These are phyloP conservation scores for Crypturellus undulatus DNA, from an alignment of 2,113 vertebrate species.

Conservation along the genomic window DNA sequence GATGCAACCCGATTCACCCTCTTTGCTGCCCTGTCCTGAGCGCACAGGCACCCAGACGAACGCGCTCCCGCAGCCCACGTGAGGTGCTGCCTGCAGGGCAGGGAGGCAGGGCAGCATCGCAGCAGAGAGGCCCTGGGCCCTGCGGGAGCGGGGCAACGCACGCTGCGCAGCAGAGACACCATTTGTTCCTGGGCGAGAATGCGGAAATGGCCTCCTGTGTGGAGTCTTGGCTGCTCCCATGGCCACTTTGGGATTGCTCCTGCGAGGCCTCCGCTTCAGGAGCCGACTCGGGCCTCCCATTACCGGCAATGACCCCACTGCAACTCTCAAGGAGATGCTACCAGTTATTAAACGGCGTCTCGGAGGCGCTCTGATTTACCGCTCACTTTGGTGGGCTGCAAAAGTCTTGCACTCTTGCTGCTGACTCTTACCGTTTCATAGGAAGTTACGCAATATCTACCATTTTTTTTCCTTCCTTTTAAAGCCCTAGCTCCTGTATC, in stretches of 20 bases:
- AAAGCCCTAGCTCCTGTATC: background rate
- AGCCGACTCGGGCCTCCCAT: background rate
- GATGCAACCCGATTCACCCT: background rate
- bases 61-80: too few relatives aligned
- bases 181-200: background rate
- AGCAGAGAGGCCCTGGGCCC: background rate
- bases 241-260: rapidly evolving
- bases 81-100: background rate
- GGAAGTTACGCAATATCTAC: background rate
- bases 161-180: background rate
- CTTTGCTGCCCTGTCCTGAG: background rate
- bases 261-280: rapidly evolving
- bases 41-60: background rate
- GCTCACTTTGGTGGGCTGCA: background rate
- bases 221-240: background rate
- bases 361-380: background rate
- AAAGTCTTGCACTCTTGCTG: background rate
- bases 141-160: too few relatives aligned
- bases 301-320: rapidly evolving
- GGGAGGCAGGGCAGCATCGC: background rate
- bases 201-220: rapidly evolving
- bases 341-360: background rate
- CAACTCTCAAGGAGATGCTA: background rate
- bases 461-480: background rate
- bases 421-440: background rate